Conservation (phyloP, 2,113 vertebrate genomes). For the Numida meleagris region DNA sequence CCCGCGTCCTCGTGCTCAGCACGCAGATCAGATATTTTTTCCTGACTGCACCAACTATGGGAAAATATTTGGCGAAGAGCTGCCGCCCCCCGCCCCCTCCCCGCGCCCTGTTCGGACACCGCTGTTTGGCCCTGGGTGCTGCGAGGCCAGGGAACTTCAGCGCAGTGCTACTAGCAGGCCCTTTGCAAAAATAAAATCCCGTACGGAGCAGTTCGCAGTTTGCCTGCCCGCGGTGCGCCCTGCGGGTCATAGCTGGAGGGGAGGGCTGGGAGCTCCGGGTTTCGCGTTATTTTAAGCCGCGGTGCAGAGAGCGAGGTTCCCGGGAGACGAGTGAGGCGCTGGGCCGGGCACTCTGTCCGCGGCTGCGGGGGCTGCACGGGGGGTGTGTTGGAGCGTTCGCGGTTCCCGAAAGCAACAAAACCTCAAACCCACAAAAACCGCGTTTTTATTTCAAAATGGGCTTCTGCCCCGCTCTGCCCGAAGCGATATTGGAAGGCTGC, state of each 20-base stretch:
- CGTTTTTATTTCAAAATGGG: not conserved
- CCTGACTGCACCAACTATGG: constrained; percentile 55
- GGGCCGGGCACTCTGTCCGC: too few relatives aligned
- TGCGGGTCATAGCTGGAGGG: constrained; percentile 57
- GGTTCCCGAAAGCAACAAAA: not conserved
- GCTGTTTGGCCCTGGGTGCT: constrained; percentile 69
- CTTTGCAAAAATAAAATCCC: constrained; percentile 64
- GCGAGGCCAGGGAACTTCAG: constrained; percentile 70
- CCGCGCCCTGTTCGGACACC: constrained; percentile 62
- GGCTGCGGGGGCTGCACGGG: too few relatives aligned
- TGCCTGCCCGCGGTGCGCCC: constrained; percentile 35
- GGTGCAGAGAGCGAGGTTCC: constrained; percentile 22
- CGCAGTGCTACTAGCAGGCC: constrained; percentile 61
- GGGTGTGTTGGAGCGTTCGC: too few relatives aligned
- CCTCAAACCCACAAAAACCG: rapidly evolving
- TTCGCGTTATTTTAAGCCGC: constrained; percentile 34
- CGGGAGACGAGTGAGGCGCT: not conserved
- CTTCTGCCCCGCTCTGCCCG: not conserved
- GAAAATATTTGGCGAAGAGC: constrained; percentile 48
- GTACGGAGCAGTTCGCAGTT: constrained; percentile 61
- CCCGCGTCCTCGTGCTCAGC: too few relatives aligned
- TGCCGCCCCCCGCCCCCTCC: constrained; percentile 47
- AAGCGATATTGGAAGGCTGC: not conserved
- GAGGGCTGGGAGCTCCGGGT: constrained; percentile 55
- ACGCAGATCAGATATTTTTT: not conserved